Evolutionary conservation across 2,113 vertebrate genomes (phyloP).

Genomic region (Tachysurus fulvidraco): DNA sequence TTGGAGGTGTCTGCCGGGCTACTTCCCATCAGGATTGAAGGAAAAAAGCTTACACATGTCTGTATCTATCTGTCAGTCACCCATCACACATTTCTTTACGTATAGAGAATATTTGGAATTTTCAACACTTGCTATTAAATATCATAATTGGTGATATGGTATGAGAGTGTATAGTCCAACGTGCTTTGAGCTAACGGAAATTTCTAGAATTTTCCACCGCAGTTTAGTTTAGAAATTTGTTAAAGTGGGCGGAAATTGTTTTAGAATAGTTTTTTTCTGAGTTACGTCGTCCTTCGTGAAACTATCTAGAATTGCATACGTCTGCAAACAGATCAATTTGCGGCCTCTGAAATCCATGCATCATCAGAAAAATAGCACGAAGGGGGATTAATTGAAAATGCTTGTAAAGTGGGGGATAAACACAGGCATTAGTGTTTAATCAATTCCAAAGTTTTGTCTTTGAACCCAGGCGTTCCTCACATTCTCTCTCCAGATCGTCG

Average conservation of each 20-base stretch:
- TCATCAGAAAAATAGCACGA: conserved; percentile 72
- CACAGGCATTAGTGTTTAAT: conserved; percentile 55
- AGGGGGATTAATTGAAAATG: conserved; percentile 72
- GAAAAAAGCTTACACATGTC: conserved; percentile 6
- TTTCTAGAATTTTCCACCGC: not conserved
- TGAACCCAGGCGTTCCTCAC: conserved; percentile 8
- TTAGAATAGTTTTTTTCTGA: conserved; percentile 21
- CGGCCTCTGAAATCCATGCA: conserved; percentile 64
- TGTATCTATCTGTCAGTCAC: conserved; percentile 9
- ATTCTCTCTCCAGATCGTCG: conserved; percentile 12
- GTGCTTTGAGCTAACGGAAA: not conserved
- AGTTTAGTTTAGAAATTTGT: not conserved
- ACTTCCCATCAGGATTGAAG: conserved; percentile 24
- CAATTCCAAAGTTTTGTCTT: conserved; percentile 52
- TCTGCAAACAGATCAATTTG: conserved; percentile 70
- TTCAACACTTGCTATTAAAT: not conserved
- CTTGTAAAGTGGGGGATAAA: conserved; percentile 62
- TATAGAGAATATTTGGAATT: not conserved
- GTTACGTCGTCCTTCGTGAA: conserved; percentile 53
- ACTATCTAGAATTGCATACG: conserved; percentile 69
- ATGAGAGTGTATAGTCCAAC: not conserved
- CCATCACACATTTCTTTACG: not conserved
- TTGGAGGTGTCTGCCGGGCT: conserved; percentile 52
- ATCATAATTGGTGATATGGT: not conserved
- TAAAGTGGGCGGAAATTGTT: not conserved